Conservation (phyloP, 1,140 invertebrate genomes). For the Nylanderia fulva region DNA sequence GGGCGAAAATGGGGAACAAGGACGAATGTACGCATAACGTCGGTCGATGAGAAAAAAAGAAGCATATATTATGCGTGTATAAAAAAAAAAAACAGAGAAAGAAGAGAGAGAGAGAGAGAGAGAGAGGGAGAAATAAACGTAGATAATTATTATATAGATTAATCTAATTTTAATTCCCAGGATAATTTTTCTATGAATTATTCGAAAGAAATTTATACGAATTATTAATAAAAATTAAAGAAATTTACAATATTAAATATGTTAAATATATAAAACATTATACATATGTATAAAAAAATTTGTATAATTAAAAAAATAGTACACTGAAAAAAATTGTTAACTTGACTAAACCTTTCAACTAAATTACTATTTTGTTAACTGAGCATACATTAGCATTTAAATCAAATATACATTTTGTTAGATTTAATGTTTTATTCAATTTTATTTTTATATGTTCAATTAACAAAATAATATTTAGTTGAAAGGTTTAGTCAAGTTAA, state of each 20-base stretch:
- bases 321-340: no score
- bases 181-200: not conserved
- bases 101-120: not conserved
- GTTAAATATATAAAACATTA: not conserved
- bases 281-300: not conserved
- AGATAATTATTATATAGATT: not conserved
- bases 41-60: not conserved
- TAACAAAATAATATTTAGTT: no score
- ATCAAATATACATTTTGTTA: no score
- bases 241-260: conserved; percentile 5
- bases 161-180: not conserved
- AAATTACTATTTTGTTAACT: no score
- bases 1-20: conserved; percentile 16
- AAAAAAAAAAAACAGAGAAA: no score
- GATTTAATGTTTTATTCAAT: no score
- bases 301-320: not conserved
- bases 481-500: no score
- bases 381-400: no score
- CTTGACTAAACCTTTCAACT: no score
- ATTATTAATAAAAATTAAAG: not conserved
- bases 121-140: conserved; percentile 1
- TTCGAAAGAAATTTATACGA: conserved; percentile 2
- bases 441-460: no score
- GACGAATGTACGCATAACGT: not conserved
- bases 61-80: not conserved